phyloP scores from a whole-genome alignment of 2,888 invertebrate genomes.

The Podabrus alpinus region DNA sequence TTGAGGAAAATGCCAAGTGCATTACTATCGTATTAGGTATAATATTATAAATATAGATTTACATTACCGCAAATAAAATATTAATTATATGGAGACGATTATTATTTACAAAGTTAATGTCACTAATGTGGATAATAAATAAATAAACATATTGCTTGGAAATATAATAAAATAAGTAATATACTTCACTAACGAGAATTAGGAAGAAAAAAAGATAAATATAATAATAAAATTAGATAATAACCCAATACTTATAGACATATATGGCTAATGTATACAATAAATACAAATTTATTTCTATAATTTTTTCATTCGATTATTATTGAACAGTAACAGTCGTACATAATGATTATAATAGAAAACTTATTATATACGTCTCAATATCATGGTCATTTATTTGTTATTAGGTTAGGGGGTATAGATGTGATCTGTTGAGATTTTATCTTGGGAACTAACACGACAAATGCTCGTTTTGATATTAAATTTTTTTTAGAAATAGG shows the following conservation, averaged over 20 bases:
- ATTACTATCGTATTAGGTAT: not conserved
- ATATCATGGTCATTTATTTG: slow-evolving; percentile 29
- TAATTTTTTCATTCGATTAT: slow-evolving; percentile 3
- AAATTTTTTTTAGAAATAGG: slow-evolving; percentile 17
- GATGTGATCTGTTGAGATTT: slow-evolving; percentile 31
- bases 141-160: not conserved
- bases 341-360: slow-evolving; percentile 29
- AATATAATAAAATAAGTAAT: not conserved
- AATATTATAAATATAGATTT: not conserved
- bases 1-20: not conserved
- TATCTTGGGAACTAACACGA: slow-evolving; percentile 33
- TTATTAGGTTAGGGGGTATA: slow-evolving; percentile 25
- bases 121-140: not conserved
- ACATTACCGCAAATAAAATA: not conserved
- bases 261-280: not conserved
- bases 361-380: slow-evolving; percentile 27
- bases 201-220: not conserved
- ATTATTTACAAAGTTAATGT: not conserved
- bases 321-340: slow-evolving; percentile 7
- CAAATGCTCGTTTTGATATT: slow-evolving; percentile 35
- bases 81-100: not conserved
- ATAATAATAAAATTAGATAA: slow-evolving; percentile 1
- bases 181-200: not conserved
- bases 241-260: not conserved
- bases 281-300: slow-evolving; percentile 1